phyloP scores from a whole-genome alignment of 2,113 vertebrate genomes.

The Stegastes partitus region DNA sequence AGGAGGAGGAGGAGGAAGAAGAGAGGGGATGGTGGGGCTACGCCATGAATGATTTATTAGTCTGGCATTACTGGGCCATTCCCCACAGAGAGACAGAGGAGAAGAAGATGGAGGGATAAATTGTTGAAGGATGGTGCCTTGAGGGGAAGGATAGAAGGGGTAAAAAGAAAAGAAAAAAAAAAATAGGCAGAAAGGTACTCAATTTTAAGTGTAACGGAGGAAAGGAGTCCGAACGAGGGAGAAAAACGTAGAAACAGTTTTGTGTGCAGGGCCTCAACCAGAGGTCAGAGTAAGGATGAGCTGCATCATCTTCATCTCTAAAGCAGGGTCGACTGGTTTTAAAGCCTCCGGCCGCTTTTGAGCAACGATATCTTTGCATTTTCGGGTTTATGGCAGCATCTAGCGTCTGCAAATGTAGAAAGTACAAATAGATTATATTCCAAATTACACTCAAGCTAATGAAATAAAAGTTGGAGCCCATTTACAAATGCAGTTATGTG shows the following conservation, averaged over 20 bases:
- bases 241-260: conserved; percentile 25
- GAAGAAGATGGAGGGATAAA: conserved; percentile 72
- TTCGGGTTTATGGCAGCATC: background rate
- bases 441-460: too few species aligned
- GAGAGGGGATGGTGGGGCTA: conserved; percentile 50
- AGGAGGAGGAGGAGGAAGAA: conserved; percentile 14
- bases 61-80: conserved; percentile 83
- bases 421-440: too few species aligned
- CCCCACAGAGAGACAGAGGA: conserved; percentile 71
- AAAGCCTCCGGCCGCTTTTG: background rate
- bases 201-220: conserved; percentile 21
- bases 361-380: background rate
- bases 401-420: background rate
- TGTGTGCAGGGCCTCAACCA: background rate
- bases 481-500: too few species aligned
- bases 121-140: conserved; percentile 69
- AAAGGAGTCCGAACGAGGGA: conserved; percentile 14
- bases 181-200: conserved; percentile 28
- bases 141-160: conserved; percentile 42
- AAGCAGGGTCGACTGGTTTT: too few species aligned
- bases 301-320: background rate
- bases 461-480: too few species aligned
- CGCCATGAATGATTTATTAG: conserved; percentile 86
- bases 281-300: conserved; percentile 53
- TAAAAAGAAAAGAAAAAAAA: conserved; percentile 18